Evolutionary conservation across 2,888 invertebrate genomes (phyloP), one percentile per base, ranked within the genome.

Genomic region (Cataglyphis rosenhaueri): DNA sequence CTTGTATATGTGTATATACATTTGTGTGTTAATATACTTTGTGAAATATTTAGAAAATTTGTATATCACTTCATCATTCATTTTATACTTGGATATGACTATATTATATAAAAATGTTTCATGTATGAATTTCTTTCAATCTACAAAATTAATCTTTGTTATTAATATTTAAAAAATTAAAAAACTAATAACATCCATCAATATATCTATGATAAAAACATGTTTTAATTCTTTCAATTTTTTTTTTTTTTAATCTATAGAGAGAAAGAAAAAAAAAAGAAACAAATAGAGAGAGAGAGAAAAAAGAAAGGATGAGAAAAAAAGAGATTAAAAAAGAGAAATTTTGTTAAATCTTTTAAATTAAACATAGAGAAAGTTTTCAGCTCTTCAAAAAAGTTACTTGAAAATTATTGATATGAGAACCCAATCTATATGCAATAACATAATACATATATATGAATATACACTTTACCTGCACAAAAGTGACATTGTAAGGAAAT

Each of bases 401-500:
- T 57, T 9, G 18, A 57, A 57, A 57, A 21, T 25, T 25, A 12
- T 10, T 25, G 12, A 57, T 25, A 52, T 52, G n/a, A 21, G 12
- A 57, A 3, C 21, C 9, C 10, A 25, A 57, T 12, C 15, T 25
- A 29, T 59, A 59, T 59, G 10, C 4, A 2, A n/a, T 55, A 35
- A 35, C 15, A 55, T 12, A 71, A 4, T 29, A 38, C 15, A 55
- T 18, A 38, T 21, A 10, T 35, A 21, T 18, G 21, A 3, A 21
- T 2, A n/a, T 25, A 25, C 29, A 41, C 92, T 94, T 95, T 95
- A 98, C 98, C 96, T 97, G 97, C 90, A 97, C 97, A 94, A 99
- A 99, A 84, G 96, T 97, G 76, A 99, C 97, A 95, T 99, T 99
- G 92, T 97, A 96, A 0, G 99, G 99, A 94, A 99, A 99, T 52